Base-by-base conservation (phyloP, 2,888 invertebrate genomes). In the Pseudococcus viburni region DNA sequence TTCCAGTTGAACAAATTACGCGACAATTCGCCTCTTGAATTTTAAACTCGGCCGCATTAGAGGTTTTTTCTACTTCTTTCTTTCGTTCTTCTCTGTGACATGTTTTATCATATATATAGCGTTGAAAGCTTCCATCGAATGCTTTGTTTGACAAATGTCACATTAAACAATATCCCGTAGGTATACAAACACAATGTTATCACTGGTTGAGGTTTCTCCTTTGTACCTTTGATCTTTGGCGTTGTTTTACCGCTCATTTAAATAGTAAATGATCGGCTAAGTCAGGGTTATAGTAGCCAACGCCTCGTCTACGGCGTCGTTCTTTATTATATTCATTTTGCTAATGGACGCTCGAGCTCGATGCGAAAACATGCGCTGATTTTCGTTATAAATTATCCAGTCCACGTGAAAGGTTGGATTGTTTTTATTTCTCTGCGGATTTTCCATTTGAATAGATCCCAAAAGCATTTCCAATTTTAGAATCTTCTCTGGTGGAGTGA, bases 1-100 rank as follows among this genome's bases (percentile, higher is more conserved):
- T 83, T 83, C 46, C 80, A 83, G 80, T 83, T 46, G 46, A 83
- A 46, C 80, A 83, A 83, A 83, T 83, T 83, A 83, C 80, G 80
- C 80, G 80, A 83, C 15, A 46, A 83, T 46, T 83, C 80, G 46
- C 46, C 46, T 12, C 46, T 83, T 46, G 80, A 83, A 83, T 83
- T 83, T 83, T 83, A 83, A 83, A 73, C 73, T 33, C 6, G 33
- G 15, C 5, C 68, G 68, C 26, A 22, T n/a, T 12, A 26, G 26
- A 8, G 26, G 26, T 26, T 68, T 68, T 68, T 68, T 26, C 26
- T 33, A 33, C 26, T 26, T 26, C 64, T 42, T 42, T 42, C 8
- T 42, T 9, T 42, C 42, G 42, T 42, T 68, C 26, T 42, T 68
- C 26, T 11, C 19, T 64, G 59, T 59, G 26, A 68, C 68, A 68